Evolutionary conservation across 2,888 invertebrate genomes (phyloP).

Genomic region (Luffia ferchaultella): DNA sequence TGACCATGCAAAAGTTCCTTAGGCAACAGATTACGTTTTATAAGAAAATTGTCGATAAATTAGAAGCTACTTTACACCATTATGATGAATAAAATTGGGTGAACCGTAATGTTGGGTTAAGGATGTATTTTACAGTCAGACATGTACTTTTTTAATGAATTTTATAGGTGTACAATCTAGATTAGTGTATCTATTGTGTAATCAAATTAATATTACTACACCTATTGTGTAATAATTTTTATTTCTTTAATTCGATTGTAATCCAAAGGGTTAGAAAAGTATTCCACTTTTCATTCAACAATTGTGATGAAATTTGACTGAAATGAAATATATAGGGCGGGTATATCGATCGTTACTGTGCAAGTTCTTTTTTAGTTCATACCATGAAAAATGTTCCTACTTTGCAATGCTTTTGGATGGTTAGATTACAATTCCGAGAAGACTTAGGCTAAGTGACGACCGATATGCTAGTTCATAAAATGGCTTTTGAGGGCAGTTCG

Average conservation of each 20-base stretch:
- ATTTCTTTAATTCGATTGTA: slow-evolving; percentile 18
- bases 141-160: background rate
- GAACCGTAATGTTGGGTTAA: too few relatives aligned
- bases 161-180: background rate
- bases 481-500: too few relatives aligned
- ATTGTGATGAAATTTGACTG: slow-evolving; percentile 54
- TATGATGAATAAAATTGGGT: slow-evolving; percentile 44
- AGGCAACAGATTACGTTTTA: slow-evolving; percentile 92
- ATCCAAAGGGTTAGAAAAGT: slow-evolving; percentile 38
- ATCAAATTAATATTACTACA: slow-evolving; percentile 11
- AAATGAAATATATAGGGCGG: slow-evolving; percentile 18
- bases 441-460: too few relatives aligned
- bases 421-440: too few relatives aligned
- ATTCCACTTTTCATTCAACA: slow-evolving; percentile 12
- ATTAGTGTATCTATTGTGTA: background rate
- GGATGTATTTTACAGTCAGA: too few relatives aligned
- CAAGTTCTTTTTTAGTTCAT: too few relatives aligned
- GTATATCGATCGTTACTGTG: too few relatives aligned
- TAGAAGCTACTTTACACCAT: slow-evolving; percentile 67
- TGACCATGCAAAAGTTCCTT: slow-evolving; percentile 86
- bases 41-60: slow-evolving; percentile 79
- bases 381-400: too few relatives aligned
- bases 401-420: too few relatives aligned
- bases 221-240: slow-evolving; percentile 11
- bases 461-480: too few relatives aligned